Conservation (phyloP, 2,797 vertebrate genomes). For the Phoebastria nigripes region DNA sequence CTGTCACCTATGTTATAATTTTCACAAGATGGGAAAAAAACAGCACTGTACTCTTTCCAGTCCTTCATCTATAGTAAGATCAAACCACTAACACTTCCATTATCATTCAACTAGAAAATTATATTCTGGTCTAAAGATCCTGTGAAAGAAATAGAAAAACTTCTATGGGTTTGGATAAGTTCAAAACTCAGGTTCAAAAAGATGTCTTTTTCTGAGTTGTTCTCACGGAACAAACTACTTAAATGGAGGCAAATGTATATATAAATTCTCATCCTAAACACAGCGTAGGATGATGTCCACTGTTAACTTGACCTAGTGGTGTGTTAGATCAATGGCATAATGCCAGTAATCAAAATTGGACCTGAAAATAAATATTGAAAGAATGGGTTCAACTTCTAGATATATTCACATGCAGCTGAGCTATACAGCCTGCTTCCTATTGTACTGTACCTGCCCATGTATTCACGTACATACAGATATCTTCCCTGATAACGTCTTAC, state of each 20-base stretch:
- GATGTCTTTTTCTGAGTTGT: background rate
- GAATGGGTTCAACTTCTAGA: background rate
- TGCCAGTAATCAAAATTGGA: background rate
- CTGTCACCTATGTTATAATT: background rate
- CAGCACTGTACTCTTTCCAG: background rate
- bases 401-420: background rate
- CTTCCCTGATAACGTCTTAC: background rate
- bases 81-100: background rate
- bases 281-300: background rate
- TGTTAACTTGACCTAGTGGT: background rate
- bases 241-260: background rate
- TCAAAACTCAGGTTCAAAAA: background rate
- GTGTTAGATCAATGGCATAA: background rate
- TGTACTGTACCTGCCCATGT: background rate
- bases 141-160: background rate
- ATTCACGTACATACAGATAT: background rate
- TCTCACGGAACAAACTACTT: background rate
- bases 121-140: background rate
- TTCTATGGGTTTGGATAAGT: background rate
- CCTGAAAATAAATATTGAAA: background rate
- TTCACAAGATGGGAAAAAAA: background rate
- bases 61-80: background rate
- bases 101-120: background rate
- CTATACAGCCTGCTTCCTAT: background rate
- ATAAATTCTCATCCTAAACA: background rate